Percentiles rank a stretch among this genome's conserved stretches.
Conservation (phyloP, 2,888 invertebrate species). For the Mallateleia sp. region DNA sequence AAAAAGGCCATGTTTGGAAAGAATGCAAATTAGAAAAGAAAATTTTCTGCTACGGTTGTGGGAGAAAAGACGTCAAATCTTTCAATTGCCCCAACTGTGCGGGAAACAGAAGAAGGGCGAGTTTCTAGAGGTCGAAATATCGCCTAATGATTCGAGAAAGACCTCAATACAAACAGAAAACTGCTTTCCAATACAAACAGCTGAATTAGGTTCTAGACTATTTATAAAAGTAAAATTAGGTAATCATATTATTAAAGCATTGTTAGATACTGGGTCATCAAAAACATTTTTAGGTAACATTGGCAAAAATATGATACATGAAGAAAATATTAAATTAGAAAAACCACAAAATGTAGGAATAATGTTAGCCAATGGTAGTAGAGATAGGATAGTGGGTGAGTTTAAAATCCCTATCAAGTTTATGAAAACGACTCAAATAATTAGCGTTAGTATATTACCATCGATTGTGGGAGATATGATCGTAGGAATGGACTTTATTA, state of each 20-base stretch:
- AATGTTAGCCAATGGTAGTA: background rate
- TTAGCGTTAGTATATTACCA: background rate
- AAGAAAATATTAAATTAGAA: background rate
- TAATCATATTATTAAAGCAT: background rate
- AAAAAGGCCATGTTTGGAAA: slow-evolving; percentile 8
- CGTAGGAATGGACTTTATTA: background rate
- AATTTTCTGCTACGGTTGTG: slow-evolving; percentile 26
- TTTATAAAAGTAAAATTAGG: background rate
- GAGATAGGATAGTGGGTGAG: background rate
- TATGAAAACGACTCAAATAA: background rate
- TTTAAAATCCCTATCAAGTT: background rate
- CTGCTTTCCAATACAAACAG: background rate
- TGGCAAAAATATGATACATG: background rate
- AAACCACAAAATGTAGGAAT: background rate
- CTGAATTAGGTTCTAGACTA: background rate
- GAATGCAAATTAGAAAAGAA: background rate
- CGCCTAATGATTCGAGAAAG: background rate
- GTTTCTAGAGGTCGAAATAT: background rate
- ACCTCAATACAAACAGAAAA: background rate
- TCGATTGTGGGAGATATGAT: slow-evolving; percentile 1
- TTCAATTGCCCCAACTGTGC: background rate
- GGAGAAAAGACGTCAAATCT: background rate
- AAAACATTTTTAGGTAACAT: background rate
- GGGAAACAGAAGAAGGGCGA: slow-evolving; percentile 8
- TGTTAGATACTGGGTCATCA: background rate